Conservation (phyloP, 2,888 invertebrate genomes). For the Mythimna impura region DNA sequence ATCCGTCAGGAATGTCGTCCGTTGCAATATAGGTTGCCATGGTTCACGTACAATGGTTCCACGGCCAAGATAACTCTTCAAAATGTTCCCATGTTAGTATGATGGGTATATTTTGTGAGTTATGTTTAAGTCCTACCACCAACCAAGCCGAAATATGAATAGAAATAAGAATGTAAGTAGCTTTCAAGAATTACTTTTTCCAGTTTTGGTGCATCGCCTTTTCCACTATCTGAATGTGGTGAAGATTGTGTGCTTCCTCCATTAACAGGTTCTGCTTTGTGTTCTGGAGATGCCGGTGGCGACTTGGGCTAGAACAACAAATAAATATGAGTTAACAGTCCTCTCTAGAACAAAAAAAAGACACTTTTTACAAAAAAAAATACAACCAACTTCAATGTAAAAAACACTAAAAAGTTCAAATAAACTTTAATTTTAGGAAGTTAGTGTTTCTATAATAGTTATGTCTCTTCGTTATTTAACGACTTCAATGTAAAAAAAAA, state of each 20-base stretch:
- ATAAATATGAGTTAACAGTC: background rate
- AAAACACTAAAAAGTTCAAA: too few species aligned
- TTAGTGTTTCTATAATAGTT: too few species aligned
- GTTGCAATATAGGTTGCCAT: too few species aligned
- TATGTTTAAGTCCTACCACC: background rate
- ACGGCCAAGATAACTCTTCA: too few species aligned
- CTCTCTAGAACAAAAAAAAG: background rate
- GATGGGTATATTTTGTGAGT: background rate
- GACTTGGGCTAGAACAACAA: constrained; percentile 75
- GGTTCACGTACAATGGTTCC: too few species aligned
- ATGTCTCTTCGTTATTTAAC: too few species aligned
- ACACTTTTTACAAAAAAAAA: too few species aligned
- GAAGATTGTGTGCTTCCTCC: constrained; percentile 79
- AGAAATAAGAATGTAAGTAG: background rate
- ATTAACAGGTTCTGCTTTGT: constrained; percentile 76
- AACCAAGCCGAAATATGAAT: background rate
- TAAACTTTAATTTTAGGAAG: too few species aligned
- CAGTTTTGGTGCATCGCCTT: constrained; percentile 78
- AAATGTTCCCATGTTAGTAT: too few species aligned
- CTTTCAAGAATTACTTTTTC: constrained; percentile 78
- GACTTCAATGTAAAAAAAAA: too few species aligned
- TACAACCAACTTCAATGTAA: too few species aligned
- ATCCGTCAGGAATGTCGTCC: too few species aligned
- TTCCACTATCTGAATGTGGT: constrained; percentile 80
- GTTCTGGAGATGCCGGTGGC: constrained; percentile 75